Evolutionary conservation across 2,888 invertebrate genomes (phyloP).

Genomic region (Argyresthia albistria): DNA sequence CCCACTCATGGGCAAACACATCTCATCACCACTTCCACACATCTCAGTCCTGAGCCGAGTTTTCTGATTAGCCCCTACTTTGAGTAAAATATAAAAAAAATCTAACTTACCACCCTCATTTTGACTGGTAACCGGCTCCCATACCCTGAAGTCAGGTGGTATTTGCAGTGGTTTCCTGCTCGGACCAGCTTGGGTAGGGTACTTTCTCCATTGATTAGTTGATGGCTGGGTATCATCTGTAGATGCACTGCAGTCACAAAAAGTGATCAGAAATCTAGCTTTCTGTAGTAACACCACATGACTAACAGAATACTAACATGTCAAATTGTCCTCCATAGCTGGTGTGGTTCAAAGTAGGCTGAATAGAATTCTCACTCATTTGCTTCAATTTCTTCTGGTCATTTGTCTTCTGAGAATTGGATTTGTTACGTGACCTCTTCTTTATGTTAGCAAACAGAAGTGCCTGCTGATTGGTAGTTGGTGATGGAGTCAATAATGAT

Average conservation of each 20-base stretch:
- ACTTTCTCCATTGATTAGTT: not conserved
- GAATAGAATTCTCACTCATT: slow-evolving; percentile 42
- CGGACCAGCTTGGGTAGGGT: not conserved
- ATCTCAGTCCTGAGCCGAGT: too few species aligned
- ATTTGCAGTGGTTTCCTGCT: slow-evolving; percentile 13
- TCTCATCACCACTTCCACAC: too few species aligned
- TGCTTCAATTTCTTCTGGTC: slow-evolving; percentile 23
- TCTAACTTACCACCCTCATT: not conserved
- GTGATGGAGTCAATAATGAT: slow-evolving; percentile 14
- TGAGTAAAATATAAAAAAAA: not conserved
- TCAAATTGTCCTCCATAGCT: slow-evolving; percentile 44
- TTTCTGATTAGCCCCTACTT: too few species aligned
- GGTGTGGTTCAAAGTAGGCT: slow-evolving; percentile 33
- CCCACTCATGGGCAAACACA: too few species aligned
- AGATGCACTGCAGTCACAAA: not conserved
- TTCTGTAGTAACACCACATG: not conserved
- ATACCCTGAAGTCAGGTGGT: slow-evolving; percentile 38
- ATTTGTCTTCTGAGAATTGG: slow-evolving; percentile 27
- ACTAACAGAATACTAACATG: slow-evolving; percentile 30
- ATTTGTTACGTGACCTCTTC: slow-evolving; percentile 27
- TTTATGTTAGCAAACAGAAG: slow-evolving; percentile 25
- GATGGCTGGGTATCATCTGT: not conserved
- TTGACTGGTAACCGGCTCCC: slow-evolving; percentile 33
- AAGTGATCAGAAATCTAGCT: too few species aligned
- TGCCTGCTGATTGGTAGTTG: slow-evolving; percentile 21